Percentiles rank a stretch among this genome's conserved stretches.
These are phyloP conservation scores for Uropsilus gracilis DNA, from an alignment of 2,113 vertebrate species.

Conservation along the genomic window DNA sequence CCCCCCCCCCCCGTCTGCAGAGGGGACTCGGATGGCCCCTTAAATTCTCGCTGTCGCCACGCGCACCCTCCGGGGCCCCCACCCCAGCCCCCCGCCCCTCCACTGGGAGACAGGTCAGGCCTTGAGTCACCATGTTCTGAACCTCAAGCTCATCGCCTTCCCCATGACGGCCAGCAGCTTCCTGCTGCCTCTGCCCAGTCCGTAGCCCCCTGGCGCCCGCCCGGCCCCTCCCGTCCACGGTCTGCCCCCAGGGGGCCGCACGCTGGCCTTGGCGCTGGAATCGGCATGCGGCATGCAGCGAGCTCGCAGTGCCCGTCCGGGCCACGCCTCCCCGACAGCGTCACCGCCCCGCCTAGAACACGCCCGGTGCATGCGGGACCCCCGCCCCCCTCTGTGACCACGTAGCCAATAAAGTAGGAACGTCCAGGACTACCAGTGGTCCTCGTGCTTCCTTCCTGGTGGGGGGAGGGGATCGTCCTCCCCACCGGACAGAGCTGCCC, in stretches of 20 bases:
- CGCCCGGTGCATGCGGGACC: slow-evolving; percentile 39
- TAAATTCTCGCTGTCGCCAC: not conserved
- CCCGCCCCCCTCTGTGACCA: slow-evolving; percentile 69
- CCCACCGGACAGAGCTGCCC: not conserved
- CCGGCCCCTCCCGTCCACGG: too few relatives aligned
- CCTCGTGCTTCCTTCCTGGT: slow-evolving; percentile 23
- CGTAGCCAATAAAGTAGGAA: slow-evolving; percentile 89
- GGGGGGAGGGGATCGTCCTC: not conserved
- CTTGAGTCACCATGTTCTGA: not conserved
- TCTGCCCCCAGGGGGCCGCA: too few relatives aligned
- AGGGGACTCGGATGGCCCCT: too few relatives aligned
- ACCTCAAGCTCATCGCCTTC: not conserved
- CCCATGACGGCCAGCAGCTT: not conserved
- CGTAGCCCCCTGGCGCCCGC: slow-evolving; percentile 81
- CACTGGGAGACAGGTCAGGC: not conserved
- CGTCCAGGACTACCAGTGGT: not conserved
- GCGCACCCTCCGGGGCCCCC: not conserved
- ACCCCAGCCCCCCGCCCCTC: not conserved
- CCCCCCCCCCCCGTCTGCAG: not conserved
- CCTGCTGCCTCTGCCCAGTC: not conserved
- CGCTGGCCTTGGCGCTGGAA: slow-evolving; percentile 88
- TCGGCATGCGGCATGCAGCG: slow-evolving; percentile 92
- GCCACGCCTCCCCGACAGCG: slow-evolving; percentile 13
- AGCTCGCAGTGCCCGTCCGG: slow-evolving; percentile 82
- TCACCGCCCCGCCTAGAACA: slow-evolving; percentile 66